phyloP scores from a whole-genome alignment of 2,113 vertebrate species.

The Microcebus jonahi region DNA sequence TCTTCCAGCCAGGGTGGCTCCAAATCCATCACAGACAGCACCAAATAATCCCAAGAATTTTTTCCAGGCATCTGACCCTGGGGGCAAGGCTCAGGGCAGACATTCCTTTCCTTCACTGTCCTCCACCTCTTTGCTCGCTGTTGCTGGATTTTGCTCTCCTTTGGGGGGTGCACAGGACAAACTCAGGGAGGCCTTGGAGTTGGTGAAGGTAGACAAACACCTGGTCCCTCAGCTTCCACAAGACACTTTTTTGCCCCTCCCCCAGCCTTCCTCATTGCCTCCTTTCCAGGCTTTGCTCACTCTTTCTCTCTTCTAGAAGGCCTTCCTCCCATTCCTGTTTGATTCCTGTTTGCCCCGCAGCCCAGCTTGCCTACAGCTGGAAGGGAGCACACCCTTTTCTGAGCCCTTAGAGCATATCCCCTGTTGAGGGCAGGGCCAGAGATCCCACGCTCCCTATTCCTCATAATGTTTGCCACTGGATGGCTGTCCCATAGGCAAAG shows the following conservation, averaged over 20 bases:
- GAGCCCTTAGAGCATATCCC: not conserved
- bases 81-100: constrained; percentile 51
- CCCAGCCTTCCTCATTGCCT: not conserved
- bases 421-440: not conserved
- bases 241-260: not conserved
- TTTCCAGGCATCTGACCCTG: constrained; percentile 70
- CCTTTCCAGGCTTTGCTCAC: not conserved
- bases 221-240: not conserved
- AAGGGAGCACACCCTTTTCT: not conserved
- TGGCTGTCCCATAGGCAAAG: not conserved
- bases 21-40: constrained; percentile 68
- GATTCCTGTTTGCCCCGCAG: not conserved
- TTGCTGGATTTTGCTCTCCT: not conserved
- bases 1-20: constrained; percentile 62
- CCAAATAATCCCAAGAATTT: constrained; percentile 74
- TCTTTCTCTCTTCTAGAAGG: not conserved
- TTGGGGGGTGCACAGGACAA: not conserved
- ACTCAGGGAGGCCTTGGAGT: not conserved
- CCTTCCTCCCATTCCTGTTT: not conserved
- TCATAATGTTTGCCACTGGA: not conserved
- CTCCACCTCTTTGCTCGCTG: not conserved
- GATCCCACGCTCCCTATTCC: not conserved
- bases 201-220: not conserved
- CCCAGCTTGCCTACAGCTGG: not conserved
- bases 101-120: constrained; percentile 67